These are phyloP conservation scores for Lindbergichthys nudifrons DNA, from an alignment of 2,797 vertebrate genomes.

Conservation along the genomic window DNA sequence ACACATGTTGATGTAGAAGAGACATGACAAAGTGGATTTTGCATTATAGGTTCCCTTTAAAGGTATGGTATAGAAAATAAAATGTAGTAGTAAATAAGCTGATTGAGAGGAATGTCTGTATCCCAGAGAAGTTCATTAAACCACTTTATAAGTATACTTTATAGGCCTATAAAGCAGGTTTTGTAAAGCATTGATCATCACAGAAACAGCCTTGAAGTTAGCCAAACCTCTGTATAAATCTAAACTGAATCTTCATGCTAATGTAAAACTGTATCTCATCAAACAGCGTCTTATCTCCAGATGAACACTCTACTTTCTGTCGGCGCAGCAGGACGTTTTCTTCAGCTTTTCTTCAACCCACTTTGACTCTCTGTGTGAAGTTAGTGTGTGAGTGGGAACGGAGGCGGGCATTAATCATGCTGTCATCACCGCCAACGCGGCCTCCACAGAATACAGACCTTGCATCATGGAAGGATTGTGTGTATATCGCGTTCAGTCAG, in stretches of 20 bases:
- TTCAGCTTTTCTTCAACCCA: constrained; percentile 51
- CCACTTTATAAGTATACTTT: neutral
- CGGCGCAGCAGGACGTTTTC: constrained; percentile 44
- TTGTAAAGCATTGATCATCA: neutral
- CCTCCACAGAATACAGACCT: constrained; percentile 45
- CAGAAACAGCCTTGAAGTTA: neutral
- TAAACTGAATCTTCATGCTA: neutral
- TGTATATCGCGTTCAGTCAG: constrained; percentile 46
- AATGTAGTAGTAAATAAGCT: neutral
- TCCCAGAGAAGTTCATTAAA: neutral
- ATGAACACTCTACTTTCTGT: constrained; percentile 43
- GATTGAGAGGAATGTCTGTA: neutral
- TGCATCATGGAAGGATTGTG: constrained; percentile 66
- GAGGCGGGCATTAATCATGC: constrained; percentile 80
- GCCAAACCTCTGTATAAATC: neutral
- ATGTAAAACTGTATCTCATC: constrained; percentile 18
- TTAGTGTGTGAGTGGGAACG: constrained; percentile 57
- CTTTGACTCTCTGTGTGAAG: constrained; percentile 51
- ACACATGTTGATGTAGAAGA: too few species aligned
- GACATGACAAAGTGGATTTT: too few species aligned
- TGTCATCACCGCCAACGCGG: constrained; percentile 77
- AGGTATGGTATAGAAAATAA: neutral
- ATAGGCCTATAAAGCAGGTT: neutral
- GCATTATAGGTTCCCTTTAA: neutral
- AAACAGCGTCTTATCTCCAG: constrained; percentile 31